phyloP scores from a whole-genome alignment of 2,797 vertebrate species.

The Centropyge bicolor region DNA sequence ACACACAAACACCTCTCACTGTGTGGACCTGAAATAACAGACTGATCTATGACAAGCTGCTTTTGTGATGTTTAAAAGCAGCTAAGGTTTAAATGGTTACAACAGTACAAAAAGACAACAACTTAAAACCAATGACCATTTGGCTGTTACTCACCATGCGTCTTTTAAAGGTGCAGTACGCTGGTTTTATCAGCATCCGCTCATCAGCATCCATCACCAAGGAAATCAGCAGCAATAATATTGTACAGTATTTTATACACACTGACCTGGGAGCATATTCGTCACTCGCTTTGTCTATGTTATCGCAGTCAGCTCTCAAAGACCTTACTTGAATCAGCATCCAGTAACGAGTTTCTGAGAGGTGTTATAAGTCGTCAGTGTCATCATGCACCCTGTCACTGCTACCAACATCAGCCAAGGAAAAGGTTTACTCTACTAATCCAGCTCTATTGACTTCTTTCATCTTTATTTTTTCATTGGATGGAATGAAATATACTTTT shows the following conservation, averaged over 20 bases:
- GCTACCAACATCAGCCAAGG: conserved; percentile 44
- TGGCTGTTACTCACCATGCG: conserved; percentile 22
- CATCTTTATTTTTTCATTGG: conserved; percentile 37
- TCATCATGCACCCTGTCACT: conserved; percentile 59
- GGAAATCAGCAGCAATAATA: conserved; percentile 72
- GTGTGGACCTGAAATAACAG: conserved; percentile 5
- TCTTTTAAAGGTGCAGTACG: conserved; percentile 44
- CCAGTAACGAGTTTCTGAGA: conserved; percentile 29
- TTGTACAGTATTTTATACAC: conserved; percentile 68
- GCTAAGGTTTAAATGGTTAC: conserved; percentile 25
- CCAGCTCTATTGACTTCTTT: conserved; percentile 38
- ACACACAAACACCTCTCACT: conserved; percentile 15
- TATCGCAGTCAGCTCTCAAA: conserved; percentile 39
- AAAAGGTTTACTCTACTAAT: conserved; percentile 51
- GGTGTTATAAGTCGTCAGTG: conserved; percentile 43
- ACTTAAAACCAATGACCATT: conserved; percentile 25
- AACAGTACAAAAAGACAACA: conserved; percentile 19
- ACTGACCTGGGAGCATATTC: conserved; percentile 26
- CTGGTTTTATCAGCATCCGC: conserved; percentile 28
- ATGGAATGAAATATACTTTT: conserved; percentile 36
- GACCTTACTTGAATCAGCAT: conserved; percentile 46
- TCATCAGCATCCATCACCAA: conserved; percentile 55
- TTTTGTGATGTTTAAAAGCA: conserved; percentile 19
- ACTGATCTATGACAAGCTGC: conserved; percentile 8
- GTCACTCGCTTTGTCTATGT: conserved; percentile 43